Evolutionary conservation across 2,113 vertebrate species (phyloP).

Genomic region (Hyaena hyaena): DNA sequence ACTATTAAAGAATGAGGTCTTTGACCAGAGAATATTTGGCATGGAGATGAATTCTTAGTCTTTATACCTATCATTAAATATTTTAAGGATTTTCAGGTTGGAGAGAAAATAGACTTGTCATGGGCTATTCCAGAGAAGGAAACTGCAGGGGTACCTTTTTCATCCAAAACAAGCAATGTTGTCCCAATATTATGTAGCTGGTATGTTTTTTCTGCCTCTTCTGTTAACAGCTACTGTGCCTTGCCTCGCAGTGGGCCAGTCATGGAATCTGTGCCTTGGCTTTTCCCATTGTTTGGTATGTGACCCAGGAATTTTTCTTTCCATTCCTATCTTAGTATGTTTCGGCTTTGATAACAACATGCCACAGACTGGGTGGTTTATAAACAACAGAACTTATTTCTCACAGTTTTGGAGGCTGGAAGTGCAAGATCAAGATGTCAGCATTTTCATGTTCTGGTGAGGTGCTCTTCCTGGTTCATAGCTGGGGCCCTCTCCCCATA

Average conservation of each 20-base stretch:
- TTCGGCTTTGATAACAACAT: background rate
- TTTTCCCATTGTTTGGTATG: background rate
- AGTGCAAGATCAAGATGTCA: background rate
- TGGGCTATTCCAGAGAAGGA: background rate
- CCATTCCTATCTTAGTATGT: background rate
- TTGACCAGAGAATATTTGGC: background rate
- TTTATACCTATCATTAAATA: background rate
- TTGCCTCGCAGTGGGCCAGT: background rate
- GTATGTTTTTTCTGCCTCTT: background rate
- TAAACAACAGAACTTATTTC: background rate
- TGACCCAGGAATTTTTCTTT: background rate
- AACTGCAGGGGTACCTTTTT: background rate
- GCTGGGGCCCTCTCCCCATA: background rate
- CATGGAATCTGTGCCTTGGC: background rate
- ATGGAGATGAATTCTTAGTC: background rate
- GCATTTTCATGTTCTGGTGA: background rate
- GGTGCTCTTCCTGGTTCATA: background rate
- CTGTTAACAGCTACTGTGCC: background rate
- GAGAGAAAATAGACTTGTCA: constrained; percentile 9
- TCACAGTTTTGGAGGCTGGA: background rate
- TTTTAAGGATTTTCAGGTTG: constrained; percentile 15
- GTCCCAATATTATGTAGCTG: background rate
- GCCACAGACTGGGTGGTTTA: background rate
- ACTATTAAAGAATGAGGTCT: background rate
- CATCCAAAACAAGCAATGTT: background rate